Evolutionary conservation across 2,797 vertebrate species (phyloP).

Genomic region (Aulostomus chinensis): DNA sequence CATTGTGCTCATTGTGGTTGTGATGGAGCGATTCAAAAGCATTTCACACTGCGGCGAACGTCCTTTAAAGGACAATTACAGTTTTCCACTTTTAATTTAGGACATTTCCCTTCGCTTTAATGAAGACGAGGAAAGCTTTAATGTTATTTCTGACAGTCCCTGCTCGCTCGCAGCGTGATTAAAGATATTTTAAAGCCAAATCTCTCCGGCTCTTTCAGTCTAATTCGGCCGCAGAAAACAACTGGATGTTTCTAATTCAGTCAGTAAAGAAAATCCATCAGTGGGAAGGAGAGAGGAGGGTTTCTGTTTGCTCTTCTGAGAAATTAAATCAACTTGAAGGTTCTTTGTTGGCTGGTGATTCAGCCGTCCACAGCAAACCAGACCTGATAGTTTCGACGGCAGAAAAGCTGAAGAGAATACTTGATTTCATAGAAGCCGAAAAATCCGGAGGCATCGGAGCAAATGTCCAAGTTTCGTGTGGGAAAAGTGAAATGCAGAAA

Average conservation of each 20-base stretch:
- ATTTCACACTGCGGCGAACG: slow-evolving; percentile 41
- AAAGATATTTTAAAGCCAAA: slow-evolving; percentile 44
- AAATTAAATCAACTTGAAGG: too few species aligned
- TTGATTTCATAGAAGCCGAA: too few species aligned
- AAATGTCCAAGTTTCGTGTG: too few species aligned
- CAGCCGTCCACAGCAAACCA: too few species aligned
- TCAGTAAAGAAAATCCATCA: slow-evolving; percentile 1
- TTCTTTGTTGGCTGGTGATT: too few species aligned
- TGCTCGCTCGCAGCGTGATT: slow-evolving; percentile 24
- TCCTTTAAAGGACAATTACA: slow-evolving; percentile 46
- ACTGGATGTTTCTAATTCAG: slow-evolving; percentile 15
- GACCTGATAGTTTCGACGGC: too few species aligned
- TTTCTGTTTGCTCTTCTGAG: too few species aligned
- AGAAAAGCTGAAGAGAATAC: too few species aligned
- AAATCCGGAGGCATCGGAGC: too few species aligned
- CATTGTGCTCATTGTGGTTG: slow-evolving; percentile 29
- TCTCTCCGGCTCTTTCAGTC: slow-evolving; percentile 26
- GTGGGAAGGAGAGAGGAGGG: background rate
- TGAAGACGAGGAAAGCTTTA: too few species aligned
- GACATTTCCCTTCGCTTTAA: slow-evolving; percentile 20
- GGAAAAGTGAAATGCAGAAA: too few species aligned
- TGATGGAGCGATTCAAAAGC: slow-evolving; percentile 26
- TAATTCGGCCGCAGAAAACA: slow-evolving; percentile 11
- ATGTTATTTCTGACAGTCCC: slow-evolving; percentile 39
- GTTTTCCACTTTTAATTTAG: slow-evolving; percentile 17